Evolutionary conservation across 92 coral and sea anemone species (phyloP), one percentile per base, ranked within the genome.

Genomic region (Epizoanthus rinbou): DNA sequence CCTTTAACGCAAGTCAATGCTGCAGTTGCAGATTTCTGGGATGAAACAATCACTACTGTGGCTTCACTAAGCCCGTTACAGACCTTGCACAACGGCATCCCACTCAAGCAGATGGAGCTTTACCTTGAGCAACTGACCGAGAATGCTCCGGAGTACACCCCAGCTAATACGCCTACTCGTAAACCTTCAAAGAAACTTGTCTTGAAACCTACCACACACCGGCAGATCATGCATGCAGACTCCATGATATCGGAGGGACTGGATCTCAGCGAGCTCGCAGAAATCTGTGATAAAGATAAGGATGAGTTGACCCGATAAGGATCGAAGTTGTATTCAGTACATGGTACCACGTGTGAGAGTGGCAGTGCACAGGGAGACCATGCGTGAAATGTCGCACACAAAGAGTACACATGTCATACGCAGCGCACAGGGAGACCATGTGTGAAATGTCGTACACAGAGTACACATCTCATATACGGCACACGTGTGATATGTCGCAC

Each of bases 1-100:
- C 0, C 0, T 28, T 22, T 11, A 72, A 72, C 28, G 15, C 5
- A 53, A 35, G 23, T 22, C 15, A 78, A 79, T 64, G 31, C 41
- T 67, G 47, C 21, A 92, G 97, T 93, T 86, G 91, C 94, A 64
- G 97, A 91, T 53, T 93, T 91, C 80, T 91, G 88, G 73, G 87
- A 84, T 50, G 91, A 88, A 56, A 85, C 84, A 47, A 80, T 92
- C 64, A 86, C 97, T 17, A 75, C 87, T 14, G 92, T 88, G 0
- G 89, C 87, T 6, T 91, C 93, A 1, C 79, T 93, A 73, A 83
- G 82, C 57, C 94, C 97, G 10, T 64, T 93, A 15, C 91, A 89
- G 15, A 93, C 97, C 13, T 80, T 93, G 28, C 97, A 93, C 87
- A 89, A 93, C 47, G 76, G 89, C 16, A 78, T 89, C 8, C 89